phyloP scores from a whole-genome alignment of 2,888 invertebrate species.

The Pyrocoelia pectoralis region DNA sequence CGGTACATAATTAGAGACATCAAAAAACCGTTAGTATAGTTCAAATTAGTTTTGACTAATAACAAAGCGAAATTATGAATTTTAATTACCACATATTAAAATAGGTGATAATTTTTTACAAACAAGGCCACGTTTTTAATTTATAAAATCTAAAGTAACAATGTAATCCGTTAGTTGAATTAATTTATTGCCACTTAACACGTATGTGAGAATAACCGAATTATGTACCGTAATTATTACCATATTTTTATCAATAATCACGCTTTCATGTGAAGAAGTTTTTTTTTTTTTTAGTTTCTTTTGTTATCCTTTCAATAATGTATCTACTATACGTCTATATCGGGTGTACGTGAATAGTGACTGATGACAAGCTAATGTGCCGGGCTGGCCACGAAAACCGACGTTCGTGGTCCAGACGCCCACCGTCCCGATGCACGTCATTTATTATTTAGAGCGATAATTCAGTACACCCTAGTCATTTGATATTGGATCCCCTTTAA shows the following conservation, averaged over 20 bases:
- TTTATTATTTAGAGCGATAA: constrained; percentile 53
- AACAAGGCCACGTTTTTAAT: neutral
- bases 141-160: neutral
- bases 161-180: neutral
- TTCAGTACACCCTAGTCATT: constrained; percentile 51
- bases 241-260: no score
- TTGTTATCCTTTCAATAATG: constrained; percentile 18
- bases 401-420: constrained; percentile 36
- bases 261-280: no score
- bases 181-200: neutral
- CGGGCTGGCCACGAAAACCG: constrained; percentile 38
- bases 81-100: neutral
- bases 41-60: no score
- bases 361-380: constrained; percentile 40
- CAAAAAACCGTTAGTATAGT: no score
- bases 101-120: neutral
- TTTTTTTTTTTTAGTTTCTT: neutral
- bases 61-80: neutral
- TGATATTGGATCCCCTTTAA: constrained; percentile 43
- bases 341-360: constrained; percentile 25
- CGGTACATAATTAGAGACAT: no score
- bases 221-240: neutral
- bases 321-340: constrained; percentile 20
- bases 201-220: neutral
- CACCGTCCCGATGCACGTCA: constrained; percentile 41